Conservation (phyloP, 2,888 invertebrate genomes). For the Aphidius colemani region DNA sequence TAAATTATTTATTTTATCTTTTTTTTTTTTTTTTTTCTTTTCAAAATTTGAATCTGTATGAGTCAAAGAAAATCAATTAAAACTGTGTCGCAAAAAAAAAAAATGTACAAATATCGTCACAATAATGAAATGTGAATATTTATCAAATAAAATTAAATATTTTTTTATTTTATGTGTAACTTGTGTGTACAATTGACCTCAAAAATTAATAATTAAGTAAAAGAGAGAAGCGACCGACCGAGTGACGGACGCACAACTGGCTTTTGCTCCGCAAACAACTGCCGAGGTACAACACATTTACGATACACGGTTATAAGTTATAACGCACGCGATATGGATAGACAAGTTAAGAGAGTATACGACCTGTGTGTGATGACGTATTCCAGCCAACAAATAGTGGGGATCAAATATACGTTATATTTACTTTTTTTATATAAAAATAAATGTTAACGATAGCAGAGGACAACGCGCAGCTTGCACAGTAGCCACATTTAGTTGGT, state of each 20-base stretch:
- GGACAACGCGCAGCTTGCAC: conserved; percentile 3
- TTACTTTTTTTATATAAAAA: too few species aligned
- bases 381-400: neutral
- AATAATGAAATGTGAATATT: too few species aligned
- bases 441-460: neutral
- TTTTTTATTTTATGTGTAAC: too few species aligned
- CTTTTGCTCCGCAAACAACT: conserved; percentile 14
- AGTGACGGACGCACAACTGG: conserved; percentile 33
- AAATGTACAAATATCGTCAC: neutral
- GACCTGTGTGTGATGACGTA: conserved; percentile 4
- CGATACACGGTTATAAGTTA: too few species aligned
- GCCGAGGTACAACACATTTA: conserved; percentile 6
- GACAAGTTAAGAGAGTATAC: neutral
- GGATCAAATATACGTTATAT: too few species aligned
- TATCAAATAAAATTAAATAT: too few species aligned
- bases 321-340: conserved; percentile 7
- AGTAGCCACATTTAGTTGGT: conserved; percentile 11
- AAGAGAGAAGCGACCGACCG: conserved; percentile 27
- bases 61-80: too few species aligned
- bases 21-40: neutral
- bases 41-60: neutral
- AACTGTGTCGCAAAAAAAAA: neutral
- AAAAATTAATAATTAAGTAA: conserved; percentile 24
- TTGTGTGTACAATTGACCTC: neutral
- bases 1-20: neutral